Base-by-base conservation (phyloP, 1,140 invertebrate genomes). In the Myzus persicae region DNA sequence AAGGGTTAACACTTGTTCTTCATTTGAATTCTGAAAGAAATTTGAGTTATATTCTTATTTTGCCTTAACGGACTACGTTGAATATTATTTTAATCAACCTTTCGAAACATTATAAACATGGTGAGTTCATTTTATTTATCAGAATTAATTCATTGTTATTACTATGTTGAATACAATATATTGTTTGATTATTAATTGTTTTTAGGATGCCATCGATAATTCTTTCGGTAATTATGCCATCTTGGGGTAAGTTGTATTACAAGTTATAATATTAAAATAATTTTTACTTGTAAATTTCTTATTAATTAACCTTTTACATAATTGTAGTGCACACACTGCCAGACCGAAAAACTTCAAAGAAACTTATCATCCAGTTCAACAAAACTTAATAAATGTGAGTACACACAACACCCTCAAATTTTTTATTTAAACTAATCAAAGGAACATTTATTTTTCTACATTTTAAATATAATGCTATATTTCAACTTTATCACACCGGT, bases 301-400 rank as follows among this genome's bases (percentile, higher is more conserved):
- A 81, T 82, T 81, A 44, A 40, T 6, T 6, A 38, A 26, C 1
- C 5, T 31, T 20, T 67, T 76, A 4, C 59, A 44, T 67, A 3
- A 54, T 90, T 91, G 31, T 46, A 93, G 81, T 5, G 91, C 81
- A 22, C 48, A 51, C 20, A 46, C 7, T n/a, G 36, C 46, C 5
- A 93, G 81, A 26, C 91, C 91, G 20, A 85, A 93, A 6, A 84
- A 93, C 42, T 93, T 44, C 46, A 46, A 93, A 93, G 91, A 93
- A 93, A 51, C 11, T 26, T 85, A 54, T 51, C 91, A 93, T 42
- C 91, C 91, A 3, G 91, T 93, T 31, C 91, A 93, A 93, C 91
- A 93, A 93, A 93, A 76, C 36, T 67, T 38, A 84, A 85, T 54
- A 90, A 67, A 82, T 76, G 31, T 82, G 81, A 90, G 90, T 46